Base-by-base conservation (phyloP, 2,113 vertebrate genomes). In the Poicephalus meyeri region DNA sequence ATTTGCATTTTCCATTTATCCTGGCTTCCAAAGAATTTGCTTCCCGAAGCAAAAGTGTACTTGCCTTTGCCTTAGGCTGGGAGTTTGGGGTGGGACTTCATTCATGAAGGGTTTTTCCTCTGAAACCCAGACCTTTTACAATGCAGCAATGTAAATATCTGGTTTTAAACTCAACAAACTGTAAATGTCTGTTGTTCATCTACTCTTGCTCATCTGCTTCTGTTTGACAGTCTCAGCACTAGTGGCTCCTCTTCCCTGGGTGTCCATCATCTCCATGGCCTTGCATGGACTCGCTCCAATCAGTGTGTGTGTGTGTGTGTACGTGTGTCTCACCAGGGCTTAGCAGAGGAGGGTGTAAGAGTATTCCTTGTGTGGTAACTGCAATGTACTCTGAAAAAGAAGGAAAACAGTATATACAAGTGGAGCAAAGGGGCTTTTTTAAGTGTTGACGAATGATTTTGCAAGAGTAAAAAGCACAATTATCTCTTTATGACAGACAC, bases 261-360 rank as follows among this genome's bases (percentile, higher is more conserved):
- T 1, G 1, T 60, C 35, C 29, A 2, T 14, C 4, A 0, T 25
- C 74, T 14, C 24, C 16, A 1, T 3, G 11, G 39, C 25, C n/a
- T 47, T 25, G 6, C 10, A n/a, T 6, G 46, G 25, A 11, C 53
- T 61, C 3, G 0, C 39, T 60, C 20, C 16, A 2, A 14, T 23
- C 18, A 39, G 19, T 4, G 0, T 21, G 24, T 41, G 31, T 29
- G 33, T n/a, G 35, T 28, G 53, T 7, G 28, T 39, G 31, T n/a
- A 31, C 24, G 29, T 7, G 44, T 10, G 52, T 26, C 12, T 25
- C 28, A 13, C 21, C 39, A 49, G 69, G 29, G 47, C 55, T 70
- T 31, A 56, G 64, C 64, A 44, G 23, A 35, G 49, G 15, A 55
- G 65, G 15, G 6, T 10, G 10, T 18, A 18, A 3, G 35, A 4